Percentiles rank a stretch among this genome's conserved stretches.
Conservation (phyloP, 1,140 invertebrate species). For the Phocides pigmalion region DNA sequence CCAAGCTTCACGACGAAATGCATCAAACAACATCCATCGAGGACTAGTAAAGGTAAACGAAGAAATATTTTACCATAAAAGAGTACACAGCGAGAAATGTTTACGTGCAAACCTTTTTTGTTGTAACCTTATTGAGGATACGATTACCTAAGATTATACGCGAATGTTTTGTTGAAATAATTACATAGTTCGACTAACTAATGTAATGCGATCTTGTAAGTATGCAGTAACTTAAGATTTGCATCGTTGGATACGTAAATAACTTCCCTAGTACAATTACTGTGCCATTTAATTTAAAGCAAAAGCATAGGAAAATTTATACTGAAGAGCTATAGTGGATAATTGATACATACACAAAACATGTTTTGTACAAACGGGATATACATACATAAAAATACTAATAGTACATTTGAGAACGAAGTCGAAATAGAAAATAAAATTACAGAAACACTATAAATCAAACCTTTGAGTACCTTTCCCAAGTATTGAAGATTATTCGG, state of each 20-base stretch:
- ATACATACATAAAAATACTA: too few species aligned
- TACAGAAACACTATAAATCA: background rate
- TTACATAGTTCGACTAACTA: slow-evolving; percentile 16
- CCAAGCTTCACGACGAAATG: background rate
- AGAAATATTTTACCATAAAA: background rate
- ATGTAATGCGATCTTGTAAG: slow-evolving; percentile 27
- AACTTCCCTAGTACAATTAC: slow-evolving; percentile 6
- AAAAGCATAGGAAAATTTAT: background rate
- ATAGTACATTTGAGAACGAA: background rate
- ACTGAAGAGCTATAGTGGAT: too few species aligned
- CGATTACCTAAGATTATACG: background rate
- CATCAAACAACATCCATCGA: background rate
- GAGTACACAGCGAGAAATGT: background rate
- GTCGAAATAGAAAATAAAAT: background rate
- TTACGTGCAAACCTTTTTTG: background rate
- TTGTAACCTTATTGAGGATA: background rate
- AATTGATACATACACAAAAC: too few species aligned
- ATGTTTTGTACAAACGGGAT: too few species aligned
- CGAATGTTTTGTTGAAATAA: slow-evolving; percentile 17
- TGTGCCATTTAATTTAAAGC: background rate
- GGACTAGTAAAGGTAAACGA: background rate
- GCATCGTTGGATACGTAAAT: background rate
- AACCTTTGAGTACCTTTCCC: background rate
- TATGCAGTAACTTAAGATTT: slow-evolving; percentile 26
- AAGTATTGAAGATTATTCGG: background rate